These are phyloP conservation scores for Hapalemur alaotrensis DNA, from an alignment of 2,797 vertebrate genomes.

Conservation along the genomic window DNA sequence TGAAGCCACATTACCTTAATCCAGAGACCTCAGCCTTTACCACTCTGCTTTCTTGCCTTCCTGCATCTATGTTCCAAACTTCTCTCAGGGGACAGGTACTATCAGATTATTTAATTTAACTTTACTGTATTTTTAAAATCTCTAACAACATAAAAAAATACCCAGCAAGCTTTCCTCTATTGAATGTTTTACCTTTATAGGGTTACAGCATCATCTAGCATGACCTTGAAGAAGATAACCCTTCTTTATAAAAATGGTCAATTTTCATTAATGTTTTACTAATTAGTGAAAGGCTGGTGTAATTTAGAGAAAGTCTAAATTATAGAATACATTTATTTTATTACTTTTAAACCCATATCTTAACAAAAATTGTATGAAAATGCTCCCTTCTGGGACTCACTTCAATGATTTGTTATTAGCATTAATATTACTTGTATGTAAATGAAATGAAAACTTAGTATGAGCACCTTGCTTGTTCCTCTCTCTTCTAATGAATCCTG, in stretches of 20 bases:
- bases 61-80: neutral
- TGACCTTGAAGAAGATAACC: conserved; percentile 39
- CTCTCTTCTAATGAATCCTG: neutral
- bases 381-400: conserved; percentile 4
- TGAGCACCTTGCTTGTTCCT: neutral
- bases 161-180: neutral
- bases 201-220: neutral
- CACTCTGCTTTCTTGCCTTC: neutral
- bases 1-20: neutral
- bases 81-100: neutral
- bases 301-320: conserved; percentile 41
- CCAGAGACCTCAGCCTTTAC: neutral
- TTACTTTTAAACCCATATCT: conserved; percentile 43
- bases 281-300: conserved; percentile 19
- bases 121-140: neutral
- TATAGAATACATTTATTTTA: conserved; percentile 37
- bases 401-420: conserved; percentile 53
- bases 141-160: neutral
- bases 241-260: conserved; percentile 15
- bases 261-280: conserved; percentile 53
- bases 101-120: neutral
- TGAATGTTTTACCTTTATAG: neutral
- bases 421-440: conserved; percentile 37
- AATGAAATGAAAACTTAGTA: conserved; percentile 44
- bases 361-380: neutral